These are phyloP conservation scores for Acropora tenuis DNA, from an alignment of 64 coral and sea anemone species.

Conservation along the genomic window DNA sequence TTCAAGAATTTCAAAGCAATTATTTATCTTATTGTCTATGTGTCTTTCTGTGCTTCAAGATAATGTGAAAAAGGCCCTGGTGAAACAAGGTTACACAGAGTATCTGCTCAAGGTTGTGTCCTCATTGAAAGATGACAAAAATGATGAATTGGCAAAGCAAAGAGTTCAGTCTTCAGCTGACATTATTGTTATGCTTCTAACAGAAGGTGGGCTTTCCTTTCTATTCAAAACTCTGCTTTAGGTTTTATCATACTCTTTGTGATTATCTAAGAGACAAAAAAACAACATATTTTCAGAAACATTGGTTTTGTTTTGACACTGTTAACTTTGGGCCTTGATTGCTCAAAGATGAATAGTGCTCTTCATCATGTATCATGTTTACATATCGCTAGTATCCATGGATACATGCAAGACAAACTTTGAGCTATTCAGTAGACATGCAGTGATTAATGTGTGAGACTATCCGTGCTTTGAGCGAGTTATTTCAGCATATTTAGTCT, in stretches of 20 bases:
- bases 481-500: too few relatives aligned
- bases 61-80: conserved; percentile 81
- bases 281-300: too few relatives aligned
- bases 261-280: neutral
- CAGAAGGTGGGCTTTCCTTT: conserved; percentile 54
- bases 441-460: too few relatives aligned
- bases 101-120: conserved; percentile 64
- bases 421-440: too few relatives aligned
- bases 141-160: conserved; percentile 67
- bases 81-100: conserved; percentile 60
- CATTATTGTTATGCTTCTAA: conserved; percentile 80
- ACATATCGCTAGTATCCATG: too few relatives aligned
- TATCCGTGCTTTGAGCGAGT: too few relatives aligned
- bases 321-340: too few relatives aligned
- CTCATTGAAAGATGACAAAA: conserved; percentile 31
- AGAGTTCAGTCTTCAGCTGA: conserved; percentile 76
- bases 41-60: conserved; percentile 35
- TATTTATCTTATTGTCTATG: neutral
- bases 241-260: neutral
- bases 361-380: too few relatives aligned
- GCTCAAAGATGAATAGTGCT: too few relatives aligned
- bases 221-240: neutral
- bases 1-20: too few relatives aligned
- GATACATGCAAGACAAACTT: too few relatives aligned
- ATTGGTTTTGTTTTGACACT: too few relatives aligned